phyloP scores from a whole-genome alignment of 2,888 invertebrate species.

The Drosophila affinis region DNA sequence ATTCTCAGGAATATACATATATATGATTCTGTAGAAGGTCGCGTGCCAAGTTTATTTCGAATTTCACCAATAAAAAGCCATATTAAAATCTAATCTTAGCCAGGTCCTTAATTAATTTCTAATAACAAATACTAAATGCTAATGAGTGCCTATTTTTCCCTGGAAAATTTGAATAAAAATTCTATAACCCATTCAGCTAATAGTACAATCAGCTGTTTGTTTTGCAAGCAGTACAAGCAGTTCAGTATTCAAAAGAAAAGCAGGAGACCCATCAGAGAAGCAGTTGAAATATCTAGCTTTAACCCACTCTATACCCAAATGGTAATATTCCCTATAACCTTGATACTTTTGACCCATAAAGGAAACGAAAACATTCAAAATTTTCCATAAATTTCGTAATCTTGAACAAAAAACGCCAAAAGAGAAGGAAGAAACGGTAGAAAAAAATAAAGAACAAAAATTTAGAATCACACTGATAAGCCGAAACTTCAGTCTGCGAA shows the following conservation, averaged over 20 bases:
- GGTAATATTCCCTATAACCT: not conserved
- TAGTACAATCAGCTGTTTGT: too few relatives aligned
- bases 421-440: slow-evolving; percentile 7
- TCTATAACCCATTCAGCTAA: too few relatives aligned
- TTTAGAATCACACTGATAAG: slow-evolving; percentile 50
- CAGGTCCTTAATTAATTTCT: not conserved
- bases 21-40: slow-evolving; percentile 40
- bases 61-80: slow-evolving; percentile 2
- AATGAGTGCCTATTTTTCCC: not conserved
- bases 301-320: not conserved
- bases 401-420: slow-evolving; percentile 22
- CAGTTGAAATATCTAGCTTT: not conserved
- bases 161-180: too few relatives aligned
- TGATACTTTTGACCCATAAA: slow-evolving; percentile 49
- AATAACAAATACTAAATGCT: not conserved
- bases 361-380: slow-evolving; percentile 41
- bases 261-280: not conserved
- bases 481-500: slow-evolving; percentile 37
- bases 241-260: too few relatives aligned
- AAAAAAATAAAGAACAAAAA: slow-evolving; percentile 7
- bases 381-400: slow-evolving; percentile 66
- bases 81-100: slow-evolving; percentile 1
- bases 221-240: too few relatives aligned
- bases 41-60: slow-evolving; percentile 62
- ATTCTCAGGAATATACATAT: slow-evolving; percentile 1